A percentile compares a stretch with the other conserved stretches of the same genome.
phyloP scores from a whole-genome alignment of 2,888 invertebrate genomes.

The Charanyca ferruginea region DNA sequence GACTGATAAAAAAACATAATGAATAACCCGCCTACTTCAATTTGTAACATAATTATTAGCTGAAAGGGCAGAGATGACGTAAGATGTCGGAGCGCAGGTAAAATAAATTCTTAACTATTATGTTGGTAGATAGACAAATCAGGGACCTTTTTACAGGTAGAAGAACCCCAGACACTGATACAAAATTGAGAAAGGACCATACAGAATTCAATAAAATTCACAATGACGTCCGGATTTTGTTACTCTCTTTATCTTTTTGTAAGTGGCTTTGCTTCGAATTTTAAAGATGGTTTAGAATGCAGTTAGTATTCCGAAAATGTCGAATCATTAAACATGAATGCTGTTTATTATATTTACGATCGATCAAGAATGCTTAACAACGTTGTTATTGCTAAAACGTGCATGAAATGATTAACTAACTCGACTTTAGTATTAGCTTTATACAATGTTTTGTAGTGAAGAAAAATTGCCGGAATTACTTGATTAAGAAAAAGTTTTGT shows the following conservation, averaged over 20 bases:
- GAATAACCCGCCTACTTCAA: not conserved
- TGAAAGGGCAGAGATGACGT: conserved; percentile 21
- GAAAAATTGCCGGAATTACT: not conserved
- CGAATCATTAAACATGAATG: conserved; percentile 30
- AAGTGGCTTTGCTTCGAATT: conserved; percentile 9
- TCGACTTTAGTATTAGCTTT: not conserved
- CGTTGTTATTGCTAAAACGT: conserved; percentile 39
- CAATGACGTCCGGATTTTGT: conserved; percentile 3
- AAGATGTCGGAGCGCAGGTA: conserved; percentile 34
- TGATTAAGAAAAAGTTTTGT: not conserved
- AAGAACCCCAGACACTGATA: conserved; percentile 15
- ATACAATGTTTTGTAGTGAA: not conserved
- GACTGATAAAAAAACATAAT: conserved; percentile 18
- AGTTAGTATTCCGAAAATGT: conserved; percentile 20
- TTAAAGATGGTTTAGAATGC: conserved; percentile 22
- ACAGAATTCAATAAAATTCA: conserved; percentile 22
- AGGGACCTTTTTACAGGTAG: conserved; percentile 37
- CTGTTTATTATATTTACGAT: conserved; percentile 19
- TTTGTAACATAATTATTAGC: conserved; percentile 17
- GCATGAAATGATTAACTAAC: conserved; percentile 21
- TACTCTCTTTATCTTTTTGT: not conserved
- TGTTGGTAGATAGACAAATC: not conserved
- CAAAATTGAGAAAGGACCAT: conserved; percentile 8
- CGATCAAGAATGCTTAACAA: conserved; percentile 29
- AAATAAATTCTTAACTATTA: conserved; percentile 4